A percentile compares a stretch with the other conserved stretches of the same genome.
phyloP scores from a whole-genome alignment of 2,888 invertebrate species.

The Campoletis raptor region DNA sequence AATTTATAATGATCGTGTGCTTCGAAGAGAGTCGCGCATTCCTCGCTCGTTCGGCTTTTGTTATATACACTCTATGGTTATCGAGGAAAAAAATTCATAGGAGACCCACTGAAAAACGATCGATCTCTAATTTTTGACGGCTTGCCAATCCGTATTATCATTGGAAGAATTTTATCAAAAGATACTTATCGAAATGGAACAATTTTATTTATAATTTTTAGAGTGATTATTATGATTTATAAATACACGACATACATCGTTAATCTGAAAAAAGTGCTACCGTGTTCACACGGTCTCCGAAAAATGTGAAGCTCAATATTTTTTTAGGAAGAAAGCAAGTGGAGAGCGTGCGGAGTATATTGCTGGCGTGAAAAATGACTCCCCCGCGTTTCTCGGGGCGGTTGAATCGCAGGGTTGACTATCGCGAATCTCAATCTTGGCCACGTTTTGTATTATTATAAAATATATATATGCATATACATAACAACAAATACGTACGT shows the following conservation, averaged over 20 bases:
- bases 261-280: neutral
- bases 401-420: conserved; percentile 61
- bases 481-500: neutral
- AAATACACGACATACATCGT: no score
- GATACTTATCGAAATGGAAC: no score
- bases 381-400: conserved; percentile 75
- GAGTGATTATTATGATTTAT: neutral
- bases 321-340: conserved; percentile 66
- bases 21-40: conserved; percentile 50
- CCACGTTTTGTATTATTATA: conserved; percentile 63
- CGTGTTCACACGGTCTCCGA: neutral
- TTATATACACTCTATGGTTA: conserved; percentile 28
- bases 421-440: conserved; percentile 76
- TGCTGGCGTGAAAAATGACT: conserved; percentile 78
- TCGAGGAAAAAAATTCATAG: conserved; percentile 26
- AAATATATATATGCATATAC: conserved; percentile 45
- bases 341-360: conserved; percentile 55
- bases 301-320: conserved; percentile 52
- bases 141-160: conserved; percentile 5
- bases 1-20: conserved; percentile 79
- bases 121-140: conserved; percentile 25
- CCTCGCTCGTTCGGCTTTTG: conserved; percentile 55
- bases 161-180: neutral
- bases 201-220: neutral
- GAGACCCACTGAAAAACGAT: conserved; percentile 39